Evolutionary conservation across 2,113 vertebrate genomes (phyloP).

Genomic region (Hystrix cristata): DNA sequence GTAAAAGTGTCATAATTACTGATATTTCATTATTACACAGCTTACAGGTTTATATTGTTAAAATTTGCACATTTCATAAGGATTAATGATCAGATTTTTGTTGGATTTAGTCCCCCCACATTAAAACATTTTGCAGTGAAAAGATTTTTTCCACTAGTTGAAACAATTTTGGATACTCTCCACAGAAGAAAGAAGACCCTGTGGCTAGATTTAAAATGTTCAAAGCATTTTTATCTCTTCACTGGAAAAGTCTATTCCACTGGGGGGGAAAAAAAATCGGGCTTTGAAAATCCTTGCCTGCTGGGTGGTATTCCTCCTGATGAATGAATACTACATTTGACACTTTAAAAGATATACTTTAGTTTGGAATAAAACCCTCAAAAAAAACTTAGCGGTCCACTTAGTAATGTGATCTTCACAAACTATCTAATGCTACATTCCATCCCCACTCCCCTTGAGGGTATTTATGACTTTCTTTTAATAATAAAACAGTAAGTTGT

Average conservation of each 20-base stretch:
- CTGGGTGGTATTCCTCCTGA: constrained; percentile 44
- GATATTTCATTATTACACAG: background rate
- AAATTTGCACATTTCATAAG: background rate
- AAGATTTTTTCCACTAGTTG: background rate
- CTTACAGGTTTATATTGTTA: background rate
- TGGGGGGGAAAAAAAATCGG: background rate
- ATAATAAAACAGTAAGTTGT: background rate
- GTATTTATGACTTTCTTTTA: constrained; percentile 43
- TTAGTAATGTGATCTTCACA: background rate
- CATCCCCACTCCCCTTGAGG: background rate
- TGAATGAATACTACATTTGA: constrained; percentile 61
- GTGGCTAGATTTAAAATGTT: constrained; percentile 73
- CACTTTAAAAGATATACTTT: constrained; percentile 54
- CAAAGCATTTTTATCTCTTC: constrained; percentile 63
- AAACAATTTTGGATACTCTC: constrained; percentile 56
- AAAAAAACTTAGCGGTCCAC: background rate
- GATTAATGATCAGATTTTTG: background rate
- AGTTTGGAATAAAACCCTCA: constrained; percentile 24
- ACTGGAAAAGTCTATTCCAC: constrained; percentile 60
- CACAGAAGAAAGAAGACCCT: constrained; percentile 26
- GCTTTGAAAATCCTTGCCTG: constrained; percentile 67
- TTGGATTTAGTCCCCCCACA: background rate
- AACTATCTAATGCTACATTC: background rate
- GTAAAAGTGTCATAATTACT: background rate
- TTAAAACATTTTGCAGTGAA: constrained; percentile 50